A percentile compares a stretch with the other conserved stretches of the same genome.
phyloP scores from a whole-genome alignment of 2,888 invertebrate genomes.

The Hoplodrina blanda region DNA sequence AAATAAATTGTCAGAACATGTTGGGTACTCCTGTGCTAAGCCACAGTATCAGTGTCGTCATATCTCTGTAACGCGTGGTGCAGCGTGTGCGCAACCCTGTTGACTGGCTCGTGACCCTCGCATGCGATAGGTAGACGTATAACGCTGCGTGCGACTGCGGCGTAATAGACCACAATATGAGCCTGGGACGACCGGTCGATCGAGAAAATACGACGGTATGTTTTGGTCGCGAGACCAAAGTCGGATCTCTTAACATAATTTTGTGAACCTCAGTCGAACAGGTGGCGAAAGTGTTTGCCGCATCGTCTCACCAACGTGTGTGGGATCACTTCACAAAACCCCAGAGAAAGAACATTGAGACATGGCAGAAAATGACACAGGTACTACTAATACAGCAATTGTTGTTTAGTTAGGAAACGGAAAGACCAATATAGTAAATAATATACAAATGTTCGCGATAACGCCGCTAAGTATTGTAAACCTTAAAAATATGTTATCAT shows the following conservation, averaged over 20 bases:
- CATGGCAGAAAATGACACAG: constrained; percentile 99
- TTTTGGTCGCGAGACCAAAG: constrained; percentile 75
- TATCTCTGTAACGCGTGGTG: constrained; percentile 47
- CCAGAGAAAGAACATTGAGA: constrained; percentile 99
- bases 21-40: constrained; percentile 57
- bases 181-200: constrained; percentile 77
- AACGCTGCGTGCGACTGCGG: constrained; percentile 55
- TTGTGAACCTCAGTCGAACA: constrained; percentile 96
- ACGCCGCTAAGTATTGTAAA: constrained; percentile 25
- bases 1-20: constrained; percentile 67
- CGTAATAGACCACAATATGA: constrained; percentile 61
- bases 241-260: constrained; percentile 82
- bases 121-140: constrained; percentile 71
- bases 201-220: constrained; percentile 84
- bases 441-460: constrained; percentile 30
- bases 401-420: constrained; percentile 51
- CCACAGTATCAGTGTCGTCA: constrained; percentile 35
- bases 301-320: constrained; percentile 99
- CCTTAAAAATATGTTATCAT: constrained; percentile 12
- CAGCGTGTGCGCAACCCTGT: constrained; percentile 63
- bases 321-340: constrained; percentile 99
- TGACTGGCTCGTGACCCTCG: constrained; percentile 62
- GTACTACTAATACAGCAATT: constrained; percentile 85
- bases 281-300: constrained; percentile 99
- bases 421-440: constrained; percentile 10